phyloP scores from a whole-genome alignment of 2,888 invertebrate species.

The Coenonympha glycerion region DNA sequence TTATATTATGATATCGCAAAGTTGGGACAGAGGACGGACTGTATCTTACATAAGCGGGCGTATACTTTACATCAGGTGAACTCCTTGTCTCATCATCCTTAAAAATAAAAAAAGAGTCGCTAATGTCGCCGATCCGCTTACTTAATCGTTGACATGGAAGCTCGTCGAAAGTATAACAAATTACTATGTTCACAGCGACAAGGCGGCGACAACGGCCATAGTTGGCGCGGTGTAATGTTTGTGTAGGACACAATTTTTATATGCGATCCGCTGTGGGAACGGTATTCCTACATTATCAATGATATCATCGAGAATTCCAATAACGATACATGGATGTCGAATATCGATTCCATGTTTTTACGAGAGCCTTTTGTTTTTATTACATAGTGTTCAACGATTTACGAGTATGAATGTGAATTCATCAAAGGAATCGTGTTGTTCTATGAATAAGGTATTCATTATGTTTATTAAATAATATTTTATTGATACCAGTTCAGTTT shows the following conservation, averaged over 20 bases:
- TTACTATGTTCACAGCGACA: constrained; percentile 17
- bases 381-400: not conserved
- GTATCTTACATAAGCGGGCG: too few relatives aligned
- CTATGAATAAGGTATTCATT: too few relatives aligned
- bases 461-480: too few relatives aligned
- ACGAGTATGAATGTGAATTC: not conserved
- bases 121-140: not conserved
- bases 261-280: constrained; percentile 15
- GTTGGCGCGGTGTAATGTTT: constrained; percentile 12
- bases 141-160: not conserved
- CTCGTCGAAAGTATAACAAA: constrained; percentile 8
- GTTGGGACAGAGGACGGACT: too few relatives aligned
- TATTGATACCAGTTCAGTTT: too few relatives aligned
- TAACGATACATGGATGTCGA: constrained; percentile 5
- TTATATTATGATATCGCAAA: too few relatives aligned
- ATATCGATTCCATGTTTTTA: constrained; percentile 2
- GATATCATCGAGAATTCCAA: constrained; percentile 19
- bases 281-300: constrained; percentile 19
- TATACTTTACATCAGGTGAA: too few relatives aligned
- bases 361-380: not conserved
- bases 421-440: not conserved
- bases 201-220: constrained; percentile 16
- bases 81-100: too few relatives aligned
- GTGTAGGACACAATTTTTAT: constrained; percentile 15
- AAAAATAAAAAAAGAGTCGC: too few relatives aligned